Conservation (phyloP, 1,140 invertebrate species). For the Listronotus oregonensis region DNA sequence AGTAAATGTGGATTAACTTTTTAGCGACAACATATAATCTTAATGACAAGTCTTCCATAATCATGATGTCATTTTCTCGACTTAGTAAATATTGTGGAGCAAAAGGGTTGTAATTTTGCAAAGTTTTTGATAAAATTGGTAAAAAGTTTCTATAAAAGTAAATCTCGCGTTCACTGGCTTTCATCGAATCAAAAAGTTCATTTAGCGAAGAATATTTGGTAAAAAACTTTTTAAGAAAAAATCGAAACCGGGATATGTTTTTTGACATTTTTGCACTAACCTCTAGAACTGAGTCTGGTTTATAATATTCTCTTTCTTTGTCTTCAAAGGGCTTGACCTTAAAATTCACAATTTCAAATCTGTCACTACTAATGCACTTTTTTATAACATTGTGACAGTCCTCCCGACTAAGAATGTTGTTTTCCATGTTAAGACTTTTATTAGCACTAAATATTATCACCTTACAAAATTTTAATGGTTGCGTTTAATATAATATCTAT, state of each 20-base stretch:
- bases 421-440: slow-evolving; percentile 2
- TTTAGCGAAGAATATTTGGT: neutral
- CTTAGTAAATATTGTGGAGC: slow-evolving; percentile 10
- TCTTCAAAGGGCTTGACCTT: slow-evolving; percentile 26
- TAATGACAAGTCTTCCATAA: slow-evolving; percentile 29
- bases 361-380: slow-evolving; percentile 16
- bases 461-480: too few relatives aligned
- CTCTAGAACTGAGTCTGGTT: slow-evolving; percentile 17
- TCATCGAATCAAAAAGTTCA: neutral
- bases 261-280: slow-evolving; percentile 27
- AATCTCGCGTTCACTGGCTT: slow-evolving; percentile 13
- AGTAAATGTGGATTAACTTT: slow-evolving; percentile 12
- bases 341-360: slow-evolving; percentile 24
- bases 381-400: slow-evolving; percentile 16
- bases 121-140: neutral
- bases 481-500: too few relatives aligned
- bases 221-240: slow-evolving; percentile 23
- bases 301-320: slow-evolving; percentile 28
- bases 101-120: slow-evolving; percentile 14
- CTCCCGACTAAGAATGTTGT: slow-evolving; percentile 7
- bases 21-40: slow-evolving; percentile 10
- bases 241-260: slow-evolving; percentile 18
- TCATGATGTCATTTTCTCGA: slow-evolving; percentile 2
- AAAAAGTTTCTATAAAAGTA: slow-evolving; percentile 14
- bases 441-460: neutral